phyloP scores from a whole-genome alignment of 2,113 vertebrate species.

The Atlantisia rogersi region DNA sequence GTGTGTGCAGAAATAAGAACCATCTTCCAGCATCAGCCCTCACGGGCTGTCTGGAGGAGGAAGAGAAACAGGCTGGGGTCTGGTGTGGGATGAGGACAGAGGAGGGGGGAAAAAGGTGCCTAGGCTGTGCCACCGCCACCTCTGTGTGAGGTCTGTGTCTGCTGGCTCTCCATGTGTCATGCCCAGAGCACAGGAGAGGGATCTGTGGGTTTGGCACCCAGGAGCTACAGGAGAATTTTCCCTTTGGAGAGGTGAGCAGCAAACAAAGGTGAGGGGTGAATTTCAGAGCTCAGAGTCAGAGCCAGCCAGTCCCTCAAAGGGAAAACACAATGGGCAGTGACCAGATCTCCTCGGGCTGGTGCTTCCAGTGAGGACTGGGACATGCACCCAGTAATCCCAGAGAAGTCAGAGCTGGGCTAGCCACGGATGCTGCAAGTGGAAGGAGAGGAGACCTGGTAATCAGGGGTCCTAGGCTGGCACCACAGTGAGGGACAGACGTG shows the following conservation, averaged over 20 bases:
- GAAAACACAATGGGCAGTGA: background rate
- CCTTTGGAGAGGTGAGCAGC: background rate
- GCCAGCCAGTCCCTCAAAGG: background rate
- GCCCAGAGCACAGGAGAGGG: background rate
- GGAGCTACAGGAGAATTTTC: background rate
- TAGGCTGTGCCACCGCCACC: no score
- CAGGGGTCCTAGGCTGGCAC: background rate
- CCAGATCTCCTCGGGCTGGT: background rate
- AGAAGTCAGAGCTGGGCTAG: background rate
- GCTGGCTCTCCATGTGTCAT: background rate
- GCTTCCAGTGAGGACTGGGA: background rate
- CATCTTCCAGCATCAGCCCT: background rate
- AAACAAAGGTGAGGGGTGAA: background rate
- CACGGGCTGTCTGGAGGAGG: background rate
- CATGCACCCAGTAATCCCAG: no score
- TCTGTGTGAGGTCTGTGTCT: background rate
- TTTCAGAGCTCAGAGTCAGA: background rate
- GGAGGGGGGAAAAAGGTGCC: background rate
- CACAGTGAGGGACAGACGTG: fast-evolving
- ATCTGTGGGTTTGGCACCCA: background rate
- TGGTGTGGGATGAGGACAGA: background rate
- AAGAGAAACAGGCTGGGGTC: background rate
- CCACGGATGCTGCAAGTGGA: background rate
- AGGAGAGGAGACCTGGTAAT: background rate
- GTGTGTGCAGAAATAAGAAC: slow-evolving; percentile 5